A percentile compares a stretch with the other conserved stretches of the same genome.
These are phyloP conservation scores for Druceiella hillmani DNA, from an alignment of 2,888 invertebrate species.

Conservation along the genomic window DNA sequence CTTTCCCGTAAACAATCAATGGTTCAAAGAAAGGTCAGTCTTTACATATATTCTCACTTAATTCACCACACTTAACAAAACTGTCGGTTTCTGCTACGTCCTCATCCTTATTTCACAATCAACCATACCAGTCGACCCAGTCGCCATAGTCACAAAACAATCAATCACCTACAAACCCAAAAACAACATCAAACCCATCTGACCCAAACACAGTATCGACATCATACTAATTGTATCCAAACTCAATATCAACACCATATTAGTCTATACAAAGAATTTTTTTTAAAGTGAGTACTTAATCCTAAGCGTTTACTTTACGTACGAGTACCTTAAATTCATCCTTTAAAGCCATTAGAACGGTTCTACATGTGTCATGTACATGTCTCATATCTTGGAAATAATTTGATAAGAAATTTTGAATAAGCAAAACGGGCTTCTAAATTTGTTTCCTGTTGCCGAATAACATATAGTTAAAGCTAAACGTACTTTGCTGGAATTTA, in stretches of 20 bases:
- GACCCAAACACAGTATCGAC: neutral
- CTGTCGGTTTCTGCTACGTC: neutral
- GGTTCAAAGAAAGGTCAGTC: constrained; percentile 2
- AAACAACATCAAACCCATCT: neutral
- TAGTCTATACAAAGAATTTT: neutral
- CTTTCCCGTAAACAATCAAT: no score
- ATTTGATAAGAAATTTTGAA: no score
- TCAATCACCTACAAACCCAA: neutral
- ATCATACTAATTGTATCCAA: neutral
- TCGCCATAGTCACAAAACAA: neutral
- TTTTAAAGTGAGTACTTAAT: no score
- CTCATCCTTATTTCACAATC: constrained; percentile 1
- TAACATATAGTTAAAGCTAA: no score
- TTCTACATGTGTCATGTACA: no score
- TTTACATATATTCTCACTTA: neutral
- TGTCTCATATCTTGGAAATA: no score
- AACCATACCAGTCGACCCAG: neutral
- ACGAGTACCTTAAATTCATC: no score
- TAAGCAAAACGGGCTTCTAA: no score
- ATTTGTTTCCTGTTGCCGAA: no score
- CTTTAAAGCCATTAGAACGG: no score
- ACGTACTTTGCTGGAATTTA: no score
- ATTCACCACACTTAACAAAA: neutral
- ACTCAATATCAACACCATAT: neutral
- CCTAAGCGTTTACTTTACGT: no score